Percentiles rank a stretch among this genome's conserved stretches.
Conservation (phyloP, 2,113 vertebrate species). For the Chlorodrepanis virens region DNA sequence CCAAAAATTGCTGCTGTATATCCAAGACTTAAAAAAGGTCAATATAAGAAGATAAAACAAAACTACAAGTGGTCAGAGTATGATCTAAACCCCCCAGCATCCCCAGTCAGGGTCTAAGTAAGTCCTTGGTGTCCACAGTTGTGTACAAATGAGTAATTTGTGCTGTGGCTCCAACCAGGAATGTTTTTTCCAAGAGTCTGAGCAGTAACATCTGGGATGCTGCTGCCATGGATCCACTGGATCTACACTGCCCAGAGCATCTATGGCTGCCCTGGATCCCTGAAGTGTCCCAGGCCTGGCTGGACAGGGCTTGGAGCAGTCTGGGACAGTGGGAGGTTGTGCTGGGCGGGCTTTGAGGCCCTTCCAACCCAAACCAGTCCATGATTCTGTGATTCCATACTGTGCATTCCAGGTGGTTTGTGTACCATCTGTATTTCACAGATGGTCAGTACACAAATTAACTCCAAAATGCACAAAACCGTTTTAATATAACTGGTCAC, state of each 20-base stretch:
- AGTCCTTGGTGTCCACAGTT: neutral
- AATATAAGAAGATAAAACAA: neutral
- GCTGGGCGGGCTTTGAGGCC: fast-evolving
- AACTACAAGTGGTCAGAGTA: neutral
- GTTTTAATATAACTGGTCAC: neutral
- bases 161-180: neutral
- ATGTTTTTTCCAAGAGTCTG: neutral
- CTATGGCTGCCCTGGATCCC: neutral
- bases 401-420: neutral
- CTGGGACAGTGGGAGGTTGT: neutral
- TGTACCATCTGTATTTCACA: neutral
- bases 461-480: neutral
- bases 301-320: neutral
- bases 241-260: neutral
- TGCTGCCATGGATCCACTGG: neutral
- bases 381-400: neutral
- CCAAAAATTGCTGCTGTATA: too few relatives aligned
- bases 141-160: neutral
- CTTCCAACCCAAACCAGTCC: neutral
- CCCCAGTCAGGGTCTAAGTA: neutral
- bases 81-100: neutral
- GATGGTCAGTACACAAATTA: neutral
- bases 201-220: neutral
- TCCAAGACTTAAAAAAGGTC: neutral
- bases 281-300: neutral